These are phyloP conservation scores for Ambastaia sidthimunki DNA, from an alignment of 2,797 vertebrate genomes.

Conservation along the genomic window DNA sequence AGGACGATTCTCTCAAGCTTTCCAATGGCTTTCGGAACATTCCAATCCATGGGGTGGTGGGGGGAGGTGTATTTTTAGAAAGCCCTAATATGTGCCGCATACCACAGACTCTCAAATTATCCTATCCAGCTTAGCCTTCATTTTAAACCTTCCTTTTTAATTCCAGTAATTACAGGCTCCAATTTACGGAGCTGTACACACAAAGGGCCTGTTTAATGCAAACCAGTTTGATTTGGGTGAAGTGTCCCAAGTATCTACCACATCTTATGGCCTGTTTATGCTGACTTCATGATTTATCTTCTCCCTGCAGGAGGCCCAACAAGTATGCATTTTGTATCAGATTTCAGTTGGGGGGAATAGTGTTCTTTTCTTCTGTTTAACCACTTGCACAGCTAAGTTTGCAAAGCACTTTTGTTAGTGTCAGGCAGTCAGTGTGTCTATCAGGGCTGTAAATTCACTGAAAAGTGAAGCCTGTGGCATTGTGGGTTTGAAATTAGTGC, in stretches of 20 bases:
- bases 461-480: slow-evolving; percentile 67
- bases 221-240: slow-evolving; percentile 86
- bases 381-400: slow-evolving; percentile 64
- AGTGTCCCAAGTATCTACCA: slow-evolving; percentile 83
- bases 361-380: slow-evolving; percentile 65
- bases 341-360: slow-evolving; percentile 72
- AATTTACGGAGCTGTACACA: slow-evolving; percentile 85
- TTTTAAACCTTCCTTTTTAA: slow-evolving; percentile 90
- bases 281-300: slow-evolving; percentile 82
- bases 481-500: slow-evolving; percentile 60
- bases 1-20: slow-evolving; percentile 77
- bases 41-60: slow-evolving; percentile 82
- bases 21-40: slow-evolving; percentile 83
- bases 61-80: slow-evolving; percentile 86
- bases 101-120: slow-evolving; percentile 91
- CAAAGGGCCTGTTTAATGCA: slow-evolving; percentile 87
- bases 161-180: slow-evolving; percentile 88
- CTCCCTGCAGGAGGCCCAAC: slow-evolving; percentile 66
- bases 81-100: slow-evolving; percentile 87
- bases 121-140: slow-evolving; percentile 86
- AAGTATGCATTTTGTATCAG: slow-evolving; percentile 74
- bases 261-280: slow-evolving; percentile 82
- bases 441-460: slow-evolving; percentile 71
- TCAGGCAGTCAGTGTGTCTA: slow-evolving; percentile 69
- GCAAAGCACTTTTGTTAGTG: slow-evolving; percentile 61